Percentiles rank a stretch among this genome's conserved stretches.
Evolutionary conservation across 2,797 vertebrate genomes (phyloP).

Genomic region (Xerus rutilus): DNA sequence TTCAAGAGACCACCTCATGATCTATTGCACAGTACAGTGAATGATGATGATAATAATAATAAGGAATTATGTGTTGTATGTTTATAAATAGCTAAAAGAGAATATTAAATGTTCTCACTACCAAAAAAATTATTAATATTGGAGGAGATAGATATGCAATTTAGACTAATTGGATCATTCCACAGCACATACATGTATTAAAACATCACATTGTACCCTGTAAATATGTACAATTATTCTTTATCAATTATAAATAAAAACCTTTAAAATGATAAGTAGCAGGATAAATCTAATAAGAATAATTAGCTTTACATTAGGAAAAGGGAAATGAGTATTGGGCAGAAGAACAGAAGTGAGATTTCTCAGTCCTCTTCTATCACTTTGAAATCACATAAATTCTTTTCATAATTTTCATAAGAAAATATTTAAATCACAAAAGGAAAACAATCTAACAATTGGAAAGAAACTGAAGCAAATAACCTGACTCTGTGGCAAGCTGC

Average conservation of each 20-base stretch:
- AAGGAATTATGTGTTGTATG: neutral
- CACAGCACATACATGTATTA: neutral
- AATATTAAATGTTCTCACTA: neutral
- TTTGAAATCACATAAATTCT: neutral
- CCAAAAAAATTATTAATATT: neutral
- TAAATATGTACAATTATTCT: neutral
- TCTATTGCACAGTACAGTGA: neutral
- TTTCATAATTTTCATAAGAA: neutral
- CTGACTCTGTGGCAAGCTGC: neutral
- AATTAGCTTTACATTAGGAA: neutral
- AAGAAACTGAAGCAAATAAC: neutral
- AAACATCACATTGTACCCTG: neutral
- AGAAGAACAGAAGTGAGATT: neutral
- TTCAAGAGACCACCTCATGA: neutral
- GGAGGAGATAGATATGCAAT: too few relatives aligned
- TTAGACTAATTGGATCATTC: neutral
- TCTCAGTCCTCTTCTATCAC: neutral
- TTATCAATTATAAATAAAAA: neutral
- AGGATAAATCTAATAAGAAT: neutral
- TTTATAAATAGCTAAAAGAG: neutral
- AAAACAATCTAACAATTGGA: neutral
- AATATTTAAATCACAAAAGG: neutral
- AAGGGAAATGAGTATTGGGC: neutral
- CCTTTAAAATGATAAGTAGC: neutral
- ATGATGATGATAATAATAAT: neutral